A percentile compares a stretch with the other conserved stretches of the same genome.
Evolutionary conservation across 2,113 vertebrate species (phyloP).

Genomic region (Pterocles burchelli): DNA sequence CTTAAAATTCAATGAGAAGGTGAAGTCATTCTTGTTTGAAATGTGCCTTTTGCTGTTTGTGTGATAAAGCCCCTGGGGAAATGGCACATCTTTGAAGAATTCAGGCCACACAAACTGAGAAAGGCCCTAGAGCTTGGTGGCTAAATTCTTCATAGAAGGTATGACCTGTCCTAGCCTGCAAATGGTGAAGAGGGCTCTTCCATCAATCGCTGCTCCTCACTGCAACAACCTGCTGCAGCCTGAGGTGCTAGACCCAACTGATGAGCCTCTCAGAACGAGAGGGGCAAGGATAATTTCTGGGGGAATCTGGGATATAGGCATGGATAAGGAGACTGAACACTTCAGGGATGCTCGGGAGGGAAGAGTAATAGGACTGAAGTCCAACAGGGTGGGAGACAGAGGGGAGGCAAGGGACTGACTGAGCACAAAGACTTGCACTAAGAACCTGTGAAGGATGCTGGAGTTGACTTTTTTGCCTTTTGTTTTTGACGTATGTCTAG

Average conservation of each 20-base stretch:
- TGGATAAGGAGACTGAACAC: background rate
- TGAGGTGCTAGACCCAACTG: background rate
- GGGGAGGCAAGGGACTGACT: background rate
- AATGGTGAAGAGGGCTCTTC: background rate
- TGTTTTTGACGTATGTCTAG: background rate
- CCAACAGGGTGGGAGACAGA: background rate
- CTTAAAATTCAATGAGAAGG: background rate
- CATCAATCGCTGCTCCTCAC: background rate
- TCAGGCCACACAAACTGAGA: background rate
- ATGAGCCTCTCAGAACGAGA: background rate
- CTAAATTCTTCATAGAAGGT: background rate
- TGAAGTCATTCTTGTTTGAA: background rate
- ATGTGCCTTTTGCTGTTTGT: background rate
- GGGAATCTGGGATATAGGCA: background rate
- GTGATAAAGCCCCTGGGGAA: background rate
- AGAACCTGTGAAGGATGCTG: background rate
- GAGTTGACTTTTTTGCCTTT: background rate
- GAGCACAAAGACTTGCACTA: background rate
- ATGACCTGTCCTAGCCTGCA: background rate
- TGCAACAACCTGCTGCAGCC: background rate
- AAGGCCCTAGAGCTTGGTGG: background rate
- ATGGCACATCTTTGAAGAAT: background rate
- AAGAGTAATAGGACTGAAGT: background rate
- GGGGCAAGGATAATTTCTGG: background rate
- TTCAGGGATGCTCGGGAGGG: background rate